Evolutionary conservation across 2,888 invertebrate species (phyloP).

Genomic region (Eudasyphora cyanicolor): DNA sequence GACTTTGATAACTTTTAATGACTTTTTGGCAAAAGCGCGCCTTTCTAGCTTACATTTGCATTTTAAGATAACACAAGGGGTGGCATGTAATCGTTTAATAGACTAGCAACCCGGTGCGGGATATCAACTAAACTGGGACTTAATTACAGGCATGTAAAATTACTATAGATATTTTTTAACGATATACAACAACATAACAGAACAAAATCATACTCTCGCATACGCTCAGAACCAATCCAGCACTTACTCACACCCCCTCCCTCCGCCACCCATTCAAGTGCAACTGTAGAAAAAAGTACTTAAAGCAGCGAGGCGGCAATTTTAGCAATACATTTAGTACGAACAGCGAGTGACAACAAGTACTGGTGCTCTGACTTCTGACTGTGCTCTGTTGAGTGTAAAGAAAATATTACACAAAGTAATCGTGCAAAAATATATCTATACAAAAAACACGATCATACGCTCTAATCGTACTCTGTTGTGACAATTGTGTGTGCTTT

Average conservation of each 20-base stretch:
- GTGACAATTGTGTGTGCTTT: background rate
- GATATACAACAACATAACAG: conserved; percentile 8
- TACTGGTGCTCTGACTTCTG: background rate
- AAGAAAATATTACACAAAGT: conserved; percentile 33
- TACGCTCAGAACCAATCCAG: background rate
- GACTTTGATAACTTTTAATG: background rate
- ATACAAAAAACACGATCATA: conserved; percentile 40
- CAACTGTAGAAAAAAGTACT: conserved; percentile 18
- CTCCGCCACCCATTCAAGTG: background rate
- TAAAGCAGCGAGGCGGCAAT: conserved; percentile 44
- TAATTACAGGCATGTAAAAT: background rate
- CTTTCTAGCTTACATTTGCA: too few relatives aligned
- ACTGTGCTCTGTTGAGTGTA: conserved; percentile 25
- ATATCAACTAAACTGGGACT: too few relatives aligned
- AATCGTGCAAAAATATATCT: conserved; percentile 47
- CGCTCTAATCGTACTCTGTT: conserved; percentile 2
- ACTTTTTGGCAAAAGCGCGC: background rate
- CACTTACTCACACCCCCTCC: too few relatives aligned
- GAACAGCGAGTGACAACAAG: conserved; percentile 23
- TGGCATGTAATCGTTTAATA: background rate
- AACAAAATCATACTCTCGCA: background rate
- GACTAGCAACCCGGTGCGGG: background rate
- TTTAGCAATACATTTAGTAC: conserved; percentile 50
- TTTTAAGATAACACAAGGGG: too few relatives aligned
- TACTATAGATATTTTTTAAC: background rate